Percentiles rank a stretch among this genome's conserved stretches.
phyloP scores from a whole-genome alignment of 2,113 vertebrate species.

The Chamaea fasciata region DNA sequence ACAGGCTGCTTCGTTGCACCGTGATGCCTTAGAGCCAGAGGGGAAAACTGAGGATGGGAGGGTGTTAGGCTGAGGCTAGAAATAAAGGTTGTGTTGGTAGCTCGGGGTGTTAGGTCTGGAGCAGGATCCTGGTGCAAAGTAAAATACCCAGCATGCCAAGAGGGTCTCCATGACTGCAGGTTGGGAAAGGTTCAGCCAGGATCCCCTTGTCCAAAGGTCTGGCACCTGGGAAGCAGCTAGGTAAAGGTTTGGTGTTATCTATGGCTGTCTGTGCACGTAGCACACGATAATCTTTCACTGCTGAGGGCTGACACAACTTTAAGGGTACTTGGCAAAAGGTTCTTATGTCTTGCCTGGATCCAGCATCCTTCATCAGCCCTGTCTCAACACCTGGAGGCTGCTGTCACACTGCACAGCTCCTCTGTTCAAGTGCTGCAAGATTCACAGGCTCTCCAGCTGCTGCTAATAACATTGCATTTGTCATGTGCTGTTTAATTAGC shows the following conservation, averaged over 20 bases:
- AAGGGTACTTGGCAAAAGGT: neutral
- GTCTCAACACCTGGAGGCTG: neutral
- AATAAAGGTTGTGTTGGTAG: neutral
- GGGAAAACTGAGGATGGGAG: neutral
- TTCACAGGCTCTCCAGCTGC: neutral
- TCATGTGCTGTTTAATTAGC: constrained; percentile 22
- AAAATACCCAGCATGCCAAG: neutral
- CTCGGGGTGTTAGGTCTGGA: neutral
- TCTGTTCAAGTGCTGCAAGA: neutral
- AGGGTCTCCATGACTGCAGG: accelerated
- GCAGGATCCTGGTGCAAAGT: neutral
- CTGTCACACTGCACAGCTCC: accelerated
- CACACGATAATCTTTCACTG: neutral
- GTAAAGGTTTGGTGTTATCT: neutral
- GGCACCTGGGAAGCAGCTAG: neutral
- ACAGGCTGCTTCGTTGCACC: neutral
- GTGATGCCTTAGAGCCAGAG: neutral
- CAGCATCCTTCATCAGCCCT: neutral
- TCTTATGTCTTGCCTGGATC: neutral
- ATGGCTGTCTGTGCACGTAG: accelerated
- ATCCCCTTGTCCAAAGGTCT: neutral
- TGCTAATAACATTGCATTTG: neutral
- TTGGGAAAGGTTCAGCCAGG: neutral
- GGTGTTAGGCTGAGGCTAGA: neutral
- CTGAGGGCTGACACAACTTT: neutral